Percentiles rank a stretch among this genome's conserved stretches.
Evolutionary conservation across 2,797 vertebrate genomes (phyloP).

Genomic region (Eulemur rubriventer): DNA sequence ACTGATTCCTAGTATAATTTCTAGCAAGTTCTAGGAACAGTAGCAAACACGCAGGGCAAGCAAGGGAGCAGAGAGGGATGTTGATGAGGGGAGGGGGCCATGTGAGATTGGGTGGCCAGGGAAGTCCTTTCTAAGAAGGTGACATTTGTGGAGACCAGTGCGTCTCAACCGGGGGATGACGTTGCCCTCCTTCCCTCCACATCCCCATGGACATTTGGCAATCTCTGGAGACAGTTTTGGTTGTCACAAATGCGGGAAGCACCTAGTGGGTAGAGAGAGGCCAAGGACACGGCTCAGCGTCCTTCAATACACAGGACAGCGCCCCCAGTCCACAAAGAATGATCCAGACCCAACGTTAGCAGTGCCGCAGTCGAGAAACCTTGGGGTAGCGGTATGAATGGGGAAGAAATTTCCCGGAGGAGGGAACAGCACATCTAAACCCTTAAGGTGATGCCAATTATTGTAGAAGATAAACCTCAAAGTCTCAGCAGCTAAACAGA

Average conservation of each 20-base stretch:
- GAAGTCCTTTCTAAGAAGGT: neutral
- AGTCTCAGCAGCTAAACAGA: neutral
- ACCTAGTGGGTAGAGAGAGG: no score
- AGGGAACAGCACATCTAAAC: neutral
- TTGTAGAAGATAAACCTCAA: neutral
- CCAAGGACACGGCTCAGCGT: rapidly evolving
- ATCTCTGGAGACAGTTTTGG: neutral
- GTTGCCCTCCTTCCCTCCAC: neutral
- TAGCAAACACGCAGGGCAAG: neutral
- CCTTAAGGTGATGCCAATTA: no score
- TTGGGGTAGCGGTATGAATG: neutral
- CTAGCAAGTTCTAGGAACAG: rapidly evolving
- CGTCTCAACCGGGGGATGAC: neutral
- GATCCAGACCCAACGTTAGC: neutral
- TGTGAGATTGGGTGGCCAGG: neutral
- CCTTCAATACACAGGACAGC: rapidly evolving
- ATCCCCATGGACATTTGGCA: neutral
- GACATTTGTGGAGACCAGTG: neutral
- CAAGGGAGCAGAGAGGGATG: neutral
- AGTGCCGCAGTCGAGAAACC: neutral
- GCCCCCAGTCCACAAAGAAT: neutral
- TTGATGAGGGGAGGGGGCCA: neutral
- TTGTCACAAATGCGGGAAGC: neutral
- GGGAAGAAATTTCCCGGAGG: neutral
- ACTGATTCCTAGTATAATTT: neutral